Evolutionary conservation across 1,140 invertebrate genomes (phyloP).

Genomic region (Lerema accius): DNA sequence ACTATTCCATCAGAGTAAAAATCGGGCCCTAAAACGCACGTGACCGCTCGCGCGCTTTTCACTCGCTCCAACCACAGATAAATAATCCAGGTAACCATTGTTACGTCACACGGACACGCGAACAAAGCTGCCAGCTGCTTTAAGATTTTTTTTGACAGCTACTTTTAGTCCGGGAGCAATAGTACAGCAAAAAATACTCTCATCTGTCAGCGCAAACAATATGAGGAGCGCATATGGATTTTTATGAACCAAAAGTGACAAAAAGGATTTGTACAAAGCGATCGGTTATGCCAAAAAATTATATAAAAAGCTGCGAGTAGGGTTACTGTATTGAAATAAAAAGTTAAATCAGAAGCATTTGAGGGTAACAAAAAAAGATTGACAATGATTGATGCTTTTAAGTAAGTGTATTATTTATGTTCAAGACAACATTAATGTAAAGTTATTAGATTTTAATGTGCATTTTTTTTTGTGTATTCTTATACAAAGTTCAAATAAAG

Average conservation of each 20-base stretch:
- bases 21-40: constrained; percentile 16
- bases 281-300: constrained; percentile 4
- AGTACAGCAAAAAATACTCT: constrained; percentile 7
- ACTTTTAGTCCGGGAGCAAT: neutral
- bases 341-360: too few species aligned
- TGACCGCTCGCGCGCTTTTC: constrained; percentile 11
- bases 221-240: neutral
- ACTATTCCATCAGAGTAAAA: constrained; percentile 25
- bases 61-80: constrained; percentile 9
- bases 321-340: too few species aligned
- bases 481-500: too few species aligned
- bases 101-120: constrained; percentile 10
- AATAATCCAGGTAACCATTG: constrained; percentile 16
- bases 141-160: neutral
- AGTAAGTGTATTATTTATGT: too few species aligned
- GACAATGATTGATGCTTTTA: too few species aligned
- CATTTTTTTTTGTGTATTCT: too few species aligned
- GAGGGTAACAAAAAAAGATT: too few species aligned
- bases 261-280: neutral
- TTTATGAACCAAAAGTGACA: neutral
- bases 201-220: constrained; percentile 7
- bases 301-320: too few species aligned
- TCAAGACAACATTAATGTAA: too few species aligned
- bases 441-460: too few species aligned
- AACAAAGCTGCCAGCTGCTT: constrained; percentile 24